These are phyloP conservation scores for Momotus momota DNA, from an alignment of 2,797 vertebrate genomes.

Conservation along the genomic window DNA sequence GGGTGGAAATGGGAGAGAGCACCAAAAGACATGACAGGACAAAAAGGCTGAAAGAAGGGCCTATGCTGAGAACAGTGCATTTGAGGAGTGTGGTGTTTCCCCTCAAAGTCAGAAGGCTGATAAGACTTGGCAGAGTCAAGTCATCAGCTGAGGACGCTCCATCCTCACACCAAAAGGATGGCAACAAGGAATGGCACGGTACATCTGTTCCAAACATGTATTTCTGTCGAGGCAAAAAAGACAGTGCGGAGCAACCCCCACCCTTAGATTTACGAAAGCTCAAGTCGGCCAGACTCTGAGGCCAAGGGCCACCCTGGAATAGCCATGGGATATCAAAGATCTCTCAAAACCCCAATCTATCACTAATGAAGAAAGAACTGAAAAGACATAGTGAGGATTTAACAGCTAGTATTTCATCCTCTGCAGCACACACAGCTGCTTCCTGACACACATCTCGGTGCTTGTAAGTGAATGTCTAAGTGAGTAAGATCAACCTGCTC, in stretches of 20 bases:
- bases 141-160: not conserved
- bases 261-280: not conserved
- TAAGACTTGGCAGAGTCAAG: not conserved
- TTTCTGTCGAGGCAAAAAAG: not conserved
- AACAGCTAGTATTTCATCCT: not conserved
- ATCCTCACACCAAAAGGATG: not conserved
- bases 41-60: not conserved
- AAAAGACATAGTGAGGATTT: fast-evolving
- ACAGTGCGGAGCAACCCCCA: not conserved
- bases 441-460: too few species aligned
- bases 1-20: not conserved
- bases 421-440: not conserved
- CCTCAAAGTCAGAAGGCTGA: not conserved
- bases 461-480: fast-evolving
- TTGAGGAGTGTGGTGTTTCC: not conserved
- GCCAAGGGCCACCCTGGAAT: not conserved
- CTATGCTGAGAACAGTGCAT: not conserved
- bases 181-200: not conserved
- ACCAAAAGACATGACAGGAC: not conserved
- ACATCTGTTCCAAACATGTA: not conserved
- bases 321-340: not conserved
- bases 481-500: not conserved
- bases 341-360: too few species aligned
- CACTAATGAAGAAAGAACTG: not conserved
- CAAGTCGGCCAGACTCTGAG: not conserved